phyloP scores from a whole-genome alignment of 2,888 invertebrate species.

The Aproaerema taeniolella region DNA sequence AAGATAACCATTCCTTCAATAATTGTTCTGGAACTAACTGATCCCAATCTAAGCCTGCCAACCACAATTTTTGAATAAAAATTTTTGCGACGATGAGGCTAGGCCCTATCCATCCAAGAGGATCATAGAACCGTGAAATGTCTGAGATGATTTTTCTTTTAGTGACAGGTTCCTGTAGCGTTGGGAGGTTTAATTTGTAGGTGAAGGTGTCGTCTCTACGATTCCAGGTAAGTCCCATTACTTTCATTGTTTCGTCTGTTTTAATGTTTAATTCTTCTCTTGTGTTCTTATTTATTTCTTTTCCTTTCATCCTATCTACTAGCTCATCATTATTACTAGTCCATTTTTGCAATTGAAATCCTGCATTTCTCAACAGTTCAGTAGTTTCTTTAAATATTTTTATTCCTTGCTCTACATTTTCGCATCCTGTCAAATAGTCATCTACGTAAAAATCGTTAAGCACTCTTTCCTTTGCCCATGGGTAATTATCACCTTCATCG shows the following conservation, averaged over 20 bases:
- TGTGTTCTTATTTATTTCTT: not conserved
- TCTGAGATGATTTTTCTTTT: constrained; percentile 23
- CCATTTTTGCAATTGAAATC: constrained; percentile 23
- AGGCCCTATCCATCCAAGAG: constrained; percentile 24
- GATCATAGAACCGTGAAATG: constrained; percentile 20
- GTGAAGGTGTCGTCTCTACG: constrained; percentile 17
- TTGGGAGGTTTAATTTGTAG: constrained; percentile 19
- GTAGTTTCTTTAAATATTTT: constrained; percentile 21
- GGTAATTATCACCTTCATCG: constrained; percentile 17
- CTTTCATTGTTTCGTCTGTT: constrained; percentile 20
- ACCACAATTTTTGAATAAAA: constrained; percentile 24
- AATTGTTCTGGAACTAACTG: constrained; percentile 11
- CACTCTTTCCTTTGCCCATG: constrained; percentile 14
- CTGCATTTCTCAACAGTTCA: constrained; percentile 20
- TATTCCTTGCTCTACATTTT: constrained; percentile 19
- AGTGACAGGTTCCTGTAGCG: constrained; percentile 13
- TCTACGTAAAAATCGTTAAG: constrained; percentile 18
- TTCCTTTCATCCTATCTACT: constrained; percentile 4
- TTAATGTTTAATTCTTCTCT: too few species aligned
- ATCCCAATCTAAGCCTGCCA: constrained; percentile 24
- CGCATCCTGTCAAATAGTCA: constrained; percentile 23
- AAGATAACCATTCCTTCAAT: constrained; percentile 18
- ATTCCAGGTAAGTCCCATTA: constrained; percentile 24
- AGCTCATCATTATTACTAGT: constrained; percentile 16
- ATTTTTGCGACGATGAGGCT: constrained; percentile 18